A percentile compares a stretch with the other conserved stretches of the same genome.
Evolutionary conservation across 2,888 invertebrate species (phyloP).

Genomic region (Lepidonotus clava): DNA sequence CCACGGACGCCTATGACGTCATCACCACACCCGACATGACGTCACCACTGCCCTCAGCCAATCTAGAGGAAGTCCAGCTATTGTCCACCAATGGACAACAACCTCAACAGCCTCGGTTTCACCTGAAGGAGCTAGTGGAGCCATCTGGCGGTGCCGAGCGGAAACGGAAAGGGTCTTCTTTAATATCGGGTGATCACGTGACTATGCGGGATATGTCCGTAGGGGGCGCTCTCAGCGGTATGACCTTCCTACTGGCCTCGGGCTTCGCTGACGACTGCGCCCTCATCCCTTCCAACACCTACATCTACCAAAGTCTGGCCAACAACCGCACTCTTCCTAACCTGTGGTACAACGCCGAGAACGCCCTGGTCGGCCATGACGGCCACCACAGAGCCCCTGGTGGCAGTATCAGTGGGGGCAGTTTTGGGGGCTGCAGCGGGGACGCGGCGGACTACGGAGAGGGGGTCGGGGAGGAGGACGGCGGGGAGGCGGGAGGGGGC

Average conservation of each 20-base stretch:
- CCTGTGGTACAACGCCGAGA: neutral
- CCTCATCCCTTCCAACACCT: slow-evolving; percentile 15
- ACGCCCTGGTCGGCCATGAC: neutral
- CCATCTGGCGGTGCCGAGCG: neutral
- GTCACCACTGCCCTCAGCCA: neutral
- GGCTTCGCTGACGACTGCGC: neutral
- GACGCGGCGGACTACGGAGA: neutral
- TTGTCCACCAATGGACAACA: neutral
- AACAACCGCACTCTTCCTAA: neutral
- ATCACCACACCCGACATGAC: neutral
- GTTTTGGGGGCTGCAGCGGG: slow-evolving; percentile 38
- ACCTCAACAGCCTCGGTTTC: neutral
- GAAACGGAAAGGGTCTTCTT: neutral
- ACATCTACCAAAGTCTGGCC: neutral
- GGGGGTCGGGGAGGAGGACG: neutral
- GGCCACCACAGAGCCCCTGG: neutral
- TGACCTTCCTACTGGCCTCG: slow-evolving; percentile 13
- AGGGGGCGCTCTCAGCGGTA: neutral
- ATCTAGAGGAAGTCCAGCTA: slow-evolving; percentile 11
- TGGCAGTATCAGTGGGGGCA: neutral
- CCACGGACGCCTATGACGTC: neutral
- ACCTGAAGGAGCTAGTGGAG: too few relatives aligned
- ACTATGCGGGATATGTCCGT: neutral
- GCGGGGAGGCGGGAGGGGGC: neutral
- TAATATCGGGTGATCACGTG: neutral